Evolutionary conservation across 2,888 invertebrate genomes (phyloP), one percentile per base, ranked within the genome.

Genomic region (Mimas tiliae): DNA sequence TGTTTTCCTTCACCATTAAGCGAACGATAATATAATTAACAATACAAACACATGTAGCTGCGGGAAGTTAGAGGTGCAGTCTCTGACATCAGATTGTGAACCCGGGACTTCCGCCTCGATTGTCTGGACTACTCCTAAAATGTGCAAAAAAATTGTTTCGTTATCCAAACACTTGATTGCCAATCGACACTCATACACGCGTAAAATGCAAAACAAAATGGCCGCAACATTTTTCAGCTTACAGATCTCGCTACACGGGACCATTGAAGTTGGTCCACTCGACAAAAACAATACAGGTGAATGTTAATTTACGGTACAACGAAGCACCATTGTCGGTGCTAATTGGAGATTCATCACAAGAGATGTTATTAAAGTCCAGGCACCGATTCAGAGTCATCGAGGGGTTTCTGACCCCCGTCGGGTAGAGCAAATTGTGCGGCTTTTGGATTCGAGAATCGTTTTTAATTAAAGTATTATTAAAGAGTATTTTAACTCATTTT

Each of bases 181-280:
- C 19, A 16, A 11, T 38, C 38, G 16, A 16, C 42, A 58, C 55
- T n/a, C 14, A 14, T 38, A 27, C 52, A 52, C 38, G 9, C 50
- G 50, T 50, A 21, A 58, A 38, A 38, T 42, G 58, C 19, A 38
- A 34, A 48, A 62, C 52, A 62, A 34, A 62, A 67, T 27, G 62
- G 67, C 62, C 64, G 69, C 65, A 70, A 73, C 67, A 69, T 70
- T 75, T 73, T 73, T 72, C 65, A 64, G 33, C 69, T 67, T 65
- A 65, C 19, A 58, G 19, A 50, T 65, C 65, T 4, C n/a, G 48
- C 16, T 50, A 67, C 63, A 55, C 65, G 67, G 64, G 48, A 45
- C 66, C 66, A 67, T 77, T 72, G 73, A 72, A 73, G 69, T 78
- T 72, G 68, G 68, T 62, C 64, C 68, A 68, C 67, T 68, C 66